These are phyloP conservation scores for Tinea semifulvella DNA, from an alignment of 2,888 invertebrate genomes.

Conservation along the genomic window DNA sequence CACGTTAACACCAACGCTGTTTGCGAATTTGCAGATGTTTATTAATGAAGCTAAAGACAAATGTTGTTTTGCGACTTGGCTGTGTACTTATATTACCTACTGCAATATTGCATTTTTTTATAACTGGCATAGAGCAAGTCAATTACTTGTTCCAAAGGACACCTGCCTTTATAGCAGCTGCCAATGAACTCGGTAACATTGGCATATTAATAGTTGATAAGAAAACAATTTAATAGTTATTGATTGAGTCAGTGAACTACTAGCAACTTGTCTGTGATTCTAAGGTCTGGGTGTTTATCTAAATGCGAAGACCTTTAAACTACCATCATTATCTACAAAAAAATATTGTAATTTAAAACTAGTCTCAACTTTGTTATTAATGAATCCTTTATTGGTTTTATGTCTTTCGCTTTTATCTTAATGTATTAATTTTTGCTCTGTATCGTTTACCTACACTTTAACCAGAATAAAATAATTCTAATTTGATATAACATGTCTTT, in stretches of 20 bases:
- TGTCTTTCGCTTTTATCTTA: conserved; percentile 5
- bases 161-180: conserved; percentile 5
- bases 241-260: conserved; percentile 7
- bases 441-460: not conserved
- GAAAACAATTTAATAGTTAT: conserved; percentile 9
- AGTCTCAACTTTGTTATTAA: conserved; percentile 1
- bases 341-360: not conserved
- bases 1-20: not conserved
- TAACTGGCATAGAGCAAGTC: not conserved
- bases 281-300: not conserved
- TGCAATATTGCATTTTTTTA: not conserved
- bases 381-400: conserved; percentile 5
- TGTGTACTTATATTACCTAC: not conserved
- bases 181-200: not conserved
- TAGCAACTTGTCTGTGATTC: not conserved
- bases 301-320: conserved; percentile 6
- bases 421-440: not conserved
- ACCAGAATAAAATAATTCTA: too few relatives aligned
- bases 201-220: not conserved
- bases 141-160: not conserved
- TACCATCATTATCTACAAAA: not conserved
- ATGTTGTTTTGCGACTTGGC: not conserved
- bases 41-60: conserved; percentile 2
- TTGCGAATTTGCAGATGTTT: conserved; percentile 4
- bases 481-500: too few relatives aligned